Evolutionary conservation across 2,888 invertebrate species (phyloP).

Genomic region (Carpatolechia fugitivella): DNA sequence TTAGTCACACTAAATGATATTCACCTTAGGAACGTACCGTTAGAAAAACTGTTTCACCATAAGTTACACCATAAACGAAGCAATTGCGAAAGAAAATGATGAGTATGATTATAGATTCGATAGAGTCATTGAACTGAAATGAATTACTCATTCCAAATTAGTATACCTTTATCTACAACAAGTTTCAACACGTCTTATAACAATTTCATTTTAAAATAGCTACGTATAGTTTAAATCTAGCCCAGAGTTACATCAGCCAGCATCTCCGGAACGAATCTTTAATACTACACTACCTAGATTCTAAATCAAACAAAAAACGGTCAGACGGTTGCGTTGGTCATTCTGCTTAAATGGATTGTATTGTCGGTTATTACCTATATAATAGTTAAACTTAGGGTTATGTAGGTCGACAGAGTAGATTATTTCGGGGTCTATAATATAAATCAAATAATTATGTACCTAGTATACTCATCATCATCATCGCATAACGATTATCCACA

Average conservation of each 20-base stretch:
- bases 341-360: neutral
- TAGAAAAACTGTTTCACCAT: slow-evolving; percentile 4
- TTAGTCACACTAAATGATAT: slow-evolving; percentile 22
- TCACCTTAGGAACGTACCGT: slow-evolving; percentile 2
- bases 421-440: no score
- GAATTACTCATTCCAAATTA: neutral
- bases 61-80: neutral
- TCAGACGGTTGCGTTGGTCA: neutral
- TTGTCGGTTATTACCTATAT: slow-evolving; percentile 12
- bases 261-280: slow-evolving; percentile 1
- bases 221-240: slow-evolving; percentile 1
- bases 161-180: neutral
- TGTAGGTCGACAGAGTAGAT: slow-evolving; percentile 1
- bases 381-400: slow-evolving; percentile 17
- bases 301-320: neutral
- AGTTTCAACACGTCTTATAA: neutral
- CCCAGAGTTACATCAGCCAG: neutral
- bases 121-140: slow-evolving; percentile 3
- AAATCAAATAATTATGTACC: no score
- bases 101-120: neutral
- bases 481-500: no score
- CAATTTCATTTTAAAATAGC: neutral
- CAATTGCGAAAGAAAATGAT: slow-evolving; percentile 3
- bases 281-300: neutral
- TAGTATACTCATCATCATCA: no score